phyloP scores from a whole-genome alignment of 2,888 invertebrate genomes.

The Chloroclysta siterata region DNA sequence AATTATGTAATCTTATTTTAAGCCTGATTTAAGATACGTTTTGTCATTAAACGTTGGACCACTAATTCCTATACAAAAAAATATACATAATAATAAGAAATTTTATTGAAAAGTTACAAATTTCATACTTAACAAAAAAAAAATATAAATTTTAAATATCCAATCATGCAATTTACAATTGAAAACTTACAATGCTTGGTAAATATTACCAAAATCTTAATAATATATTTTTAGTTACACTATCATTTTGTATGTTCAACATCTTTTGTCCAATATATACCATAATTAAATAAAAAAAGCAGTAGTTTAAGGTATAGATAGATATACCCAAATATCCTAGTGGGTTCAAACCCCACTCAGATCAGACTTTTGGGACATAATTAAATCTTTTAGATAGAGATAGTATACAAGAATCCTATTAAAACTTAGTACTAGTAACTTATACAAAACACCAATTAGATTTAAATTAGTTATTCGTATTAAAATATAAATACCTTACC shows the following conservation, averaged over 20 bases:
- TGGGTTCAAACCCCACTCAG: too few relatives aligned
- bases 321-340: too few relatives aligned
- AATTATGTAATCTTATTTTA: not conserved
- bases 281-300: not conserved
- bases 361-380: too few relatives aligned
- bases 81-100: too few relatives aligned
- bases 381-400: too few relatives aligned
- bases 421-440: slow-evolving; percentile 59
- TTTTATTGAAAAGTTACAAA: too few relatives aligned
- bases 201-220: not conserved
- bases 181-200: not conserved
- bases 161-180: not conserved
- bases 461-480: slow-evolving; percentile 51
- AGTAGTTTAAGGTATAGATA: slow-evolving; percentile 11
- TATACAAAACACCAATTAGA: slow-evolving; percentile 78
- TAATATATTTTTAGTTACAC: not conserved
- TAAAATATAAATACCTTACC: slow-evolving; percentile 40
- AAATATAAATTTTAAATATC: not conserved
- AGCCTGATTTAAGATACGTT: not conserved
- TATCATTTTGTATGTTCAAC: not conserved
- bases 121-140: not conserved
- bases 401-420: slow-evolving; percentile 54
- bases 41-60: slow-evolving; percentile 20
- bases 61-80: slow-evolving; percentile 12
- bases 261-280: not conserved